A percentile compares a stretch with the other conserved stretches of the same genome.
Evolutionary conservation across 1,140 invertebrate genomes (phyloP).

Genomic region (Callitettix versicolor): DNA sequence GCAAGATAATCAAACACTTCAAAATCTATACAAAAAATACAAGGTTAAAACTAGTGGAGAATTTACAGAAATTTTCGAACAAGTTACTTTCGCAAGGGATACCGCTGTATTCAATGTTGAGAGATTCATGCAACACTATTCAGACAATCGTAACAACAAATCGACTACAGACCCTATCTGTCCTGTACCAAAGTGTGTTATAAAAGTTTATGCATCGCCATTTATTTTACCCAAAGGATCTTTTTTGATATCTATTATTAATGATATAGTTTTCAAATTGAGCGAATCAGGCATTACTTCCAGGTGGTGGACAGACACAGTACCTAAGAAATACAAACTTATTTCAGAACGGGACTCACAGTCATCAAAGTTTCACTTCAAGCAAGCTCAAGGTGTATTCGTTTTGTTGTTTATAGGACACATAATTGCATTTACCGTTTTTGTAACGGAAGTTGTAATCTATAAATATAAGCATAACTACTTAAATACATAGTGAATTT

Average conservation of each 20-base stretch:
- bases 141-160: constrained; percentile 1
- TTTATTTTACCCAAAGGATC: neutral
- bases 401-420: neutral
- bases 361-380: neutral
- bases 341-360: neutral
- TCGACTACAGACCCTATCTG: neutral
- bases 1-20: neutral
- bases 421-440: neutral
- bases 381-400: neutral
- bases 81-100: neutral
- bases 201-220: neutral
- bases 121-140: constrained; percentile 4
- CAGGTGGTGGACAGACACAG: neutral
- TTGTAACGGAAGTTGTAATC: neutral
- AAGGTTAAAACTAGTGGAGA: neutral
- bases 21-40: neutral
- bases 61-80: neutral
- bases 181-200: neutral
- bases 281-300: neutral
- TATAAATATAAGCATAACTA: too few relatives aligned
- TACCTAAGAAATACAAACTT: constrained; percentile 4
- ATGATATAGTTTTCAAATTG: neutral
- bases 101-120: neutral
- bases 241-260: neutral
- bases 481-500: too few relatives aligned